Conservation (phyloP, 2,888 invertebrate species). For the Mimachlamys varia region DNA sequence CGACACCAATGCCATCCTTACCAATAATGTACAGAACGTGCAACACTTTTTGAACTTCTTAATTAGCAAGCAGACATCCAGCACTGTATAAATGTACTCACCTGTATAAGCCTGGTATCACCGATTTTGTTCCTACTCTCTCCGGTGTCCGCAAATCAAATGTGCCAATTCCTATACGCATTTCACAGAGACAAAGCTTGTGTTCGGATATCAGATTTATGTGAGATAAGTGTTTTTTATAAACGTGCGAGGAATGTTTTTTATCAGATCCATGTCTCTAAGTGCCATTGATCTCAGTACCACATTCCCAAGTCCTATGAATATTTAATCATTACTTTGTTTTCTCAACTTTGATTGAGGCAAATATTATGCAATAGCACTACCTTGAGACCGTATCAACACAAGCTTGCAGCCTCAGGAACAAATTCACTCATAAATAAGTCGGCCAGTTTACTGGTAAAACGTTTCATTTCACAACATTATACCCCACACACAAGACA, state of each 20-base stretch:
- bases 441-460: background rate
- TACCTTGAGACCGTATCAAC: conserved; percentile 10
- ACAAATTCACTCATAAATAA: conserved; percentile 12
- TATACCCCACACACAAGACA: background rate
- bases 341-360: conserved; percentile 21
- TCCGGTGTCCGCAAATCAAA: background rate
- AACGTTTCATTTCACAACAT: background rate
- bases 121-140: background rate
- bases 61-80: background rate
- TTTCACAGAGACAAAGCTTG: background rate
- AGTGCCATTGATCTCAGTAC: conserved; percentile 21
- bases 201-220: background rate
- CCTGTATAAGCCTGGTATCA: background rate
- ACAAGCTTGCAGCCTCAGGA: background rate
- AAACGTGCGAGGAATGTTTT: background rate
- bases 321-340: conserved; percentile 36
- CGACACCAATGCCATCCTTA: background rate
- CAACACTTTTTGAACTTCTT: background rate
- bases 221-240: conserved; percentile 15
- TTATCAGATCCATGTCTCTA: conserved; percentile 1
- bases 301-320: conserved; percentile 4
- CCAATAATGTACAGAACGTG: background rate
- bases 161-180: background rate
- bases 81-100: background rate
- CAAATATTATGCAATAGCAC: background rate